A percentile compares a stretch with the other conserved stretches of the same genome.
These are phyloP conservation scores for Capromys pilorides DNA, from an alignment of 2,797 vertebrate species.

Conservation along the genomic window DNA sequence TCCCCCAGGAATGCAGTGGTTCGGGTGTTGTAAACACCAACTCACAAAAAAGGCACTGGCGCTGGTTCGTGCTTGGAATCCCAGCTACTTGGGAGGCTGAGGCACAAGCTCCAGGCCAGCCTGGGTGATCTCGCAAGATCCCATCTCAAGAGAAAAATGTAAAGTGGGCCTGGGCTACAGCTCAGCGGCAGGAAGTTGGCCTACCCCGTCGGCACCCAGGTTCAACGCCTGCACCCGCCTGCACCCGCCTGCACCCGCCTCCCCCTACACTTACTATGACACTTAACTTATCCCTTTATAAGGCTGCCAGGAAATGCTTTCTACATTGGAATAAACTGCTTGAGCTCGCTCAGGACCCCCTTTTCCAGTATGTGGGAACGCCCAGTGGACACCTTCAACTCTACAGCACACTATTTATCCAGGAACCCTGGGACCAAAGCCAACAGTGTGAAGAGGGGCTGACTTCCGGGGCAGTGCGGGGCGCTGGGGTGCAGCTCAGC, in stretches of 20 bases:
- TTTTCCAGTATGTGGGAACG: not conserved
- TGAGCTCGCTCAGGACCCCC: not conserved
- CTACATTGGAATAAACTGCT: not conserved
- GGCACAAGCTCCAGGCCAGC: not conserved
- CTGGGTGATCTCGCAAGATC: not conserved
- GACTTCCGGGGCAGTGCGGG: not conserved
- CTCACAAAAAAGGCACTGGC: not conserved
- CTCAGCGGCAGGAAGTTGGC: not conserved
- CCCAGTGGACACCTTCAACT: too few species aligned
- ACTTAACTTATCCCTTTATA: not conserved
- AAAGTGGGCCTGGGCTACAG: too few species aligned
- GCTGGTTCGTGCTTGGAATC: not conserved
- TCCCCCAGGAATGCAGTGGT: not conserved
- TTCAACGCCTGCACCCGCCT: too few species aligned
- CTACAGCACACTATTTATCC: not conserved
- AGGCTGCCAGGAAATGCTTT: not conserved
- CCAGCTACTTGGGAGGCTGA: too few species aligned
- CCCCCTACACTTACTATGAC: too few species aligned
- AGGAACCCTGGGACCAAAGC: too few species aligned
- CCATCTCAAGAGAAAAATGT: not conserved
- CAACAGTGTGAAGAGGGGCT: too few species aligned
- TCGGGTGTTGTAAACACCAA: not conserved
- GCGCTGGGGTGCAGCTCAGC: too few species aligned
- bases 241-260: rapidly evolving
- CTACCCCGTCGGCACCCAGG: too few species aligned